Evolutionary conservation across 2,888 invertebrate species (phyloP).

Genomic region (Pristionchus maxplancki): DNA sequence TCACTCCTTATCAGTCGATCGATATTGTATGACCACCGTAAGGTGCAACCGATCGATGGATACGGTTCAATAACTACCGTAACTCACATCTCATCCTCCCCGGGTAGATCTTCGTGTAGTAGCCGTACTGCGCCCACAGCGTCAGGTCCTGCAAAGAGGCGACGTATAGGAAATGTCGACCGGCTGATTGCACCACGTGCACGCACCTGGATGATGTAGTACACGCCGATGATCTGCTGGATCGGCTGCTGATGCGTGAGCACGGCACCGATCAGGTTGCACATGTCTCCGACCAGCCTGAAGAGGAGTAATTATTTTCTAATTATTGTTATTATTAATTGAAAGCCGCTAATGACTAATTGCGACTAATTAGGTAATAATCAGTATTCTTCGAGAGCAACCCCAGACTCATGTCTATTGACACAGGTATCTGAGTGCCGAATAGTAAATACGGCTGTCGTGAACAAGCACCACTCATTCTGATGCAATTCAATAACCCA

Average conservation of each 20-base stretch:
- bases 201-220: conserved; percentile 70
- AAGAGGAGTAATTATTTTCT: background rate
- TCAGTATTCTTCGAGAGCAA: background rate
- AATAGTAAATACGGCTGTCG: background rate
- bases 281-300: conserved; percentile 52
- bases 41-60: background rate
- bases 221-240: conserved; percentile 76
- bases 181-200: background rate
- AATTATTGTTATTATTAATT: background rate
- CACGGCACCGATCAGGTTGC: conserved; percentile 75
- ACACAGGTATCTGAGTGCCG: background rate
- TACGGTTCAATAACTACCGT: background rate
- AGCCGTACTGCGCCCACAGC: conserved; percentile 73
- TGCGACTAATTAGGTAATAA: background rate
- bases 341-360: background rate
- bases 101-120: conserved; percentile 68
- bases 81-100: conserved; percentile 57
- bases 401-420: background rate
- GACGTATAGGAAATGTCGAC: conserved; percentile 17
- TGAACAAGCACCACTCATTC: background rate
- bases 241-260: conserved; percentile 78
- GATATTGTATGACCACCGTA: too few species aligned
- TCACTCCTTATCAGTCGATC: background rate
- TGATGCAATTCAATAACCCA: background rate
- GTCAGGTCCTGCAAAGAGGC: conserved; percentile 67